A percentile compares a stretch with the other conserved stretches of the same genome.
phyloP scores from a whole-genome alignment of 2,888 invertebrate species.

The Heliconius aoede region DNA sequence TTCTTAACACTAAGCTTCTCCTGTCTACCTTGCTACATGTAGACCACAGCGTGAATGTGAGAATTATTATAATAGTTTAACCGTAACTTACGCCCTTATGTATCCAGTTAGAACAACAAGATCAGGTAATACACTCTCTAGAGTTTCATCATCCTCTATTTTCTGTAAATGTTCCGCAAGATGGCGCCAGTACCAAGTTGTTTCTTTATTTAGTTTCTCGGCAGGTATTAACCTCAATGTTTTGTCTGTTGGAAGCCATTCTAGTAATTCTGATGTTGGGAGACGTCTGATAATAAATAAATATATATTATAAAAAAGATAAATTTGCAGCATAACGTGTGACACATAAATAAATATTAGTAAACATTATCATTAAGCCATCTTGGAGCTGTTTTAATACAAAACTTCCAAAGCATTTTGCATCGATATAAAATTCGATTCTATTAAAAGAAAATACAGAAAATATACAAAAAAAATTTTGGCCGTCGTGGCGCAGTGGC shows the following conservation, averaged over 20 bases:
- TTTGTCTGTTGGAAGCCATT: conserved; percentile 78
- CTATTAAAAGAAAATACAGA: too few relatives aligned
- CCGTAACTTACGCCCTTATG: conserved; percentile 84
- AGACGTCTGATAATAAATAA: conserved; percentile 63
- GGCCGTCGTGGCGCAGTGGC: too few relatives aligned
- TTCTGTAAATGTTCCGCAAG: conserved; percentile 75
- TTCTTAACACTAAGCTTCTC: too few relatives aligned
- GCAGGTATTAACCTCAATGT: conserved; percentile 72
- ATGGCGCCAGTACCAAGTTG: conserved; percentile 82
- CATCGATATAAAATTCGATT: too few relatives aligned
- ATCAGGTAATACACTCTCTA: conserved; percentile 88
- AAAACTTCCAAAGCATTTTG: too few relatives aligned
- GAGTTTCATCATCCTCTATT: conserved; percentile 80
- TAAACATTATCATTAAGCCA: too few relatives aligned
- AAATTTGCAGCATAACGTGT: too few relatives aligned
- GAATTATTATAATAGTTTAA: neutral
- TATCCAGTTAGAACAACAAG: conserved; percentile 88
- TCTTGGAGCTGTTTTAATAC: too few relatives aligned
- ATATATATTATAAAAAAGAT: neutral
- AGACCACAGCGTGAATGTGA: too few relatives aligned
- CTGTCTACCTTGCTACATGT: too few relatives aligned
- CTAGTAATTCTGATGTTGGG: conserved; percentile 75
- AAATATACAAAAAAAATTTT: too few relatives aligned
- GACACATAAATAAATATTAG: too few relatives aligned
- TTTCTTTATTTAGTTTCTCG: conserved; percentile 77